Percentiles rank a stretch among this genome's conserved stretches.
Evolutionary conservation across 2,797 vertebrate genomes (phyloP).

Genomic region (Myotis vivesi): DNA sequence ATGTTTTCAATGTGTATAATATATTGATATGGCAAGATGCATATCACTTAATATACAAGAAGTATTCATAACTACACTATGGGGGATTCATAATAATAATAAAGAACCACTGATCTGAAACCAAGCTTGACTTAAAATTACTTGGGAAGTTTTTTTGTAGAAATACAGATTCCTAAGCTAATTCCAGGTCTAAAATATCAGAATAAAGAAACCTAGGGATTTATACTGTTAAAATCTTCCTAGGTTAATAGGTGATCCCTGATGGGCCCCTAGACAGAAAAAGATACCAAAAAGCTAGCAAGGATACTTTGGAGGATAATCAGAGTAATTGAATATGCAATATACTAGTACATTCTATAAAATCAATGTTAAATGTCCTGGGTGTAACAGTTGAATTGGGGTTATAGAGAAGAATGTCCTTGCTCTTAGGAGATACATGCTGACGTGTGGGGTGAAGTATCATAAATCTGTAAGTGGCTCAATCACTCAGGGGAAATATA

Average conservation of each 20-base stretch:
- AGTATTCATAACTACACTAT: background rate
- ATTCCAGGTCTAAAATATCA: background rate
- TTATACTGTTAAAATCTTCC: background rate
- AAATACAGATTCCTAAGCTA: constrained; percentile 10
- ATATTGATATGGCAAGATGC: background rate
- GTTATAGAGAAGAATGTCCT: background rate
- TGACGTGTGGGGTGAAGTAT: background rate
- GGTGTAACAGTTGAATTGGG: no score
- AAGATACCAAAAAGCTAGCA: background rate
- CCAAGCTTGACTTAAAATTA: background rate
- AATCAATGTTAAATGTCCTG: background rate
- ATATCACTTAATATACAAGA: background rate
- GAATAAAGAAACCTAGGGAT: background rate
- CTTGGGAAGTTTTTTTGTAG: background rate
- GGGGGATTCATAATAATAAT: background rate
- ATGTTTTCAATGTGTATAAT: background rate
- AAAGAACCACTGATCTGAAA: background rate
- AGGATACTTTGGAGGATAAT: background rate
- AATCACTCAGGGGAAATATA: background rate
- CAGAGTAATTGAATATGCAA: background rate
- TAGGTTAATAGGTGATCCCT: background rate
- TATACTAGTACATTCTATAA: background rate
- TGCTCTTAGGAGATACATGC: background rate
- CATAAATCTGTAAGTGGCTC: background rate
- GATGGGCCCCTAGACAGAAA: background rate